phyloP scores from a whole-genome alignment of 2,797 vertebrate genomes.

The Triplophysa bombifrons region DNA sequence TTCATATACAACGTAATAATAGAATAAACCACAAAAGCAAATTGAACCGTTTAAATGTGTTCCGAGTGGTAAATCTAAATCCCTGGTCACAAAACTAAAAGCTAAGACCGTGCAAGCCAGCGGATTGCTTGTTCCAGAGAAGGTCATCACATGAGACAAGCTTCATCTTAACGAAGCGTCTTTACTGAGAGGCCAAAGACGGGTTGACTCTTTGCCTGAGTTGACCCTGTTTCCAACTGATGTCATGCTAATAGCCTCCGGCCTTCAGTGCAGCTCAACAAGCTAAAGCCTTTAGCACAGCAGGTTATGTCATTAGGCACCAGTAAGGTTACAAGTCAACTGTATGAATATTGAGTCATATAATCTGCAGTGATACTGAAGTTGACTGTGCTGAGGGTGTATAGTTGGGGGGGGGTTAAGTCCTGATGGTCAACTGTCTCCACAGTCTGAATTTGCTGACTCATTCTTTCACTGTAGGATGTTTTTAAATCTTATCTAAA shows the following conservation, averaged over 20 bases:
- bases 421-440: constrained; percentile 37
- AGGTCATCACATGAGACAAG: constrained; percentile 23
- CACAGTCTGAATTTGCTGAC: constrained; percentile 17
- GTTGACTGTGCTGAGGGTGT: constrained; percentile 2
- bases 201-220: constrained; percentile 20
- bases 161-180: constrained; percentile 10
- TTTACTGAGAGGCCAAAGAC: background rate
- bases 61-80: no score
- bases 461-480: constrained; percentile 10
- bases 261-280: constrained; percentile 58
- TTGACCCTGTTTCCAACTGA: constrained; percentile 59
- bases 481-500: constrained; percentile 30
- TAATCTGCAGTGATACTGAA: constrained; percentile 40
- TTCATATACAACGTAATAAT: no score
- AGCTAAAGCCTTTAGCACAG: constrained; percentile 50
- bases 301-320: constrained; percentile 56
- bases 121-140: background rate
- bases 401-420: constrained; percentile 3
- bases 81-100: no score
- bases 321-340: constrained; percentile 12
- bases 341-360: constrained; percentile 47
- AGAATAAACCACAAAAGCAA: no score
- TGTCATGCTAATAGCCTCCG: constrained; percentile 67
- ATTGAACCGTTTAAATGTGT: no score
- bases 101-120: background rate